A percentile compares a stretch with the other conserved stretches of the same genome.
These are phyloP conservation scores for Diuraphis noxia DNA, from an alignment of 1,140 invertebrate species.

Conservation along the genomic window DNA sequence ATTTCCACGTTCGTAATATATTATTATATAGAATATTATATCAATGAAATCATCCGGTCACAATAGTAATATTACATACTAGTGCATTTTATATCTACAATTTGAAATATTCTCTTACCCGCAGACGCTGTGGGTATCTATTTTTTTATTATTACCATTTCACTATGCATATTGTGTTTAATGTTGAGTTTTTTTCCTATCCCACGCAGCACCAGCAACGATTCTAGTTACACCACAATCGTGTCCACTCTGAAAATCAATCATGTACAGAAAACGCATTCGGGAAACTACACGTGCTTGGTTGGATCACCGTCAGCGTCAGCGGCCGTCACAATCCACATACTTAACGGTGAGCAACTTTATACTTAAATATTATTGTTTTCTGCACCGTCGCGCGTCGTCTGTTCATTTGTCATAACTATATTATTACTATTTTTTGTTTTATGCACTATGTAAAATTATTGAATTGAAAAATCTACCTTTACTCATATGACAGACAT, in stretches of 20 bases:
- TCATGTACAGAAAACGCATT: conserved; percentile 61
- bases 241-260: conserved; percentile 61
- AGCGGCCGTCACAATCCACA: conserved; percentile 63
- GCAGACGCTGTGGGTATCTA: not conserved
- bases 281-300: conserved; percentile 63
- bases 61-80: not conserved
- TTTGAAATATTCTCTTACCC: not conserved
- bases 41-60: not conserved
- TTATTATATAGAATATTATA: not conserved
- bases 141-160: not conserved
- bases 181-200: not conserved
- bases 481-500: too few relatives aligned
- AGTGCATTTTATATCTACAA: not conserved
- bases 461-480: not conserved
- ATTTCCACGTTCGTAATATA: too few relatives aligned
- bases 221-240: conserved; percentile 58
- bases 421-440: too few relatives aligned
- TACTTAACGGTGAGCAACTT: conserved; percentile 63
- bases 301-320: conserved; percentile 60
- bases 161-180: not conserved
- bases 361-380: not conserved
- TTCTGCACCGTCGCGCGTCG: not conserved
- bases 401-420: not conserved
- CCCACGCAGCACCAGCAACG: conserved; percentile 59
- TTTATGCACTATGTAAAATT: not conserved